Conservation (phyloP, 1,140 invertebrate genomes). For the Samia ricini region DNA sequence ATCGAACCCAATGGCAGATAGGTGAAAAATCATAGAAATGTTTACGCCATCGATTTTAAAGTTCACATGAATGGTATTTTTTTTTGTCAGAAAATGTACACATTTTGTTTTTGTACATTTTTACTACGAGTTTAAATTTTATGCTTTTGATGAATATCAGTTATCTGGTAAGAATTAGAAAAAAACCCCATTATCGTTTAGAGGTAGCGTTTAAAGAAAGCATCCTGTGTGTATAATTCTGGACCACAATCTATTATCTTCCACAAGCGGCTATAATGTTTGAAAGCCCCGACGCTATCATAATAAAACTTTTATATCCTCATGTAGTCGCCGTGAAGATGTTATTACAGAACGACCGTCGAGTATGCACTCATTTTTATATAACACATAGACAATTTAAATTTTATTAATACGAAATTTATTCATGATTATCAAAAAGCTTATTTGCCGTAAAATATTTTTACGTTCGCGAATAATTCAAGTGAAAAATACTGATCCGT, state of each 20-base stretch:
- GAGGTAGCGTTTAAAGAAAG: not conserved
- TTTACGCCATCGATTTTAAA: too few species aligned
- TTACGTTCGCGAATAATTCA: not conserved
- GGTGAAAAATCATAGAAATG: too few species aligned
- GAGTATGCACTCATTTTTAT: not conserved
- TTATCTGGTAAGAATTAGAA: too few species aligned
- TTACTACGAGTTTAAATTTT: too few species aligned
- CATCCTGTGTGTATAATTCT: not conserved
- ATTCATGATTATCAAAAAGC: not conserved
- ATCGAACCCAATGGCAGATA: too few species aligned
- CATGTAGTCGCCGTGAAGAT: not conserved
- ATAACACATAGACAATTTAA: not conserved
- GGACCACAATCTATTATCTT: slow-evolving; percentile 11
- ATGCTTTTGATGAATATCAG: too few species aligned
- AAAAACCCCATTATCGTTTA: too few species aligned
- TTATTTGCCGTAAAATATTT: not conserved
- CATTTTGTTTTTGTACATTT: too few species aligned
- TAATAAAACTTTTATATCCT: slow-evolving; percentile 9
- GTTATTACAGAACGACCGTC: not conserved
- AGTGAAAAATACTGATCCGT: too few species aligned
- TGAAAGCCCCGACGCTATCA: slow-evolving; percentile 9
- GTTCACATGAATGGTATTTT: too few species aligned
- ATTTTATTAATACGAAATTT: not conserved
- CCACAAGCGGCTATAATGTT: slow-evolving; percentile 8
- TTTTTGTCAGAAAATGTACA: too few species aligned